Conservation (phyloP, 2,113 vertebrate species). For the Zosterops borbonicus region DNA sequence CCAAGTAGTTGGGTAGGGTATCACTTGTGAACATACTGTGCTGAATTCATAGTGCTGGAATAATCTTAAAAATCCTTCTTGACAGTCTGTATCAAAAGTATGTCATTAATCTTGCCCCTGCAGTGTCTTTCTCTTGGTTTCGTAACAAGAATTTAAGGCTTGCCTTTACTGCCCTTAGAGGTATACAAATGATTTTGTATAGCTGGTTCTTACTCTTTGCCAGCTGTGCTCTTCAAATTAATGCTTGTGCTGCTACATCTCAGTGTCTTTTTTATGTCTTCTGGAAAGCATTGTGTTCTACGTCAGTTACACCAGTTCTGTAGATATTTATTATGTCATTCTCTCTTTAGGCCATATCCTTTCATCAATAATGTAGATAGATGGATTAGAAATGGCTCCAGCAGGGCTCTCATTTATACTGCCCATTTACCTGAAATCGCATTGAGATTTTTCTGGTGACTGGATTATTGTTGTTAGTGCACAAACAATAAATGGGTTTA, state of each 20-base stretch:
- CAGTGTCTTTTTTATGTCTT: neutral
- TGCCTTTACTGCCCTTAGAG: neutral
- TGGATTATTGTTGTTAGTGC: neutral
- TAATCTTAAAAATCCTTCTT: neutral
- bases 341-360: neutral
- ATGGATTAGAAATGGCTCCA: neutral
- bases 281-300: neutral
- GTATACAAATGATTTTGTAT: neutral
- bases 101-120: neutral
- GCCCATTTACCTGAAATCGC: neutral
- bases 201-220: neutral
- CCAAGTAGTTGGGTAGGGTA: neutral
- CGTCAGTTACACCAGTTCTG: neutral
- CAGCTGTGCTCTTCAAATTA: neutral
- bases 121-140: neutral
- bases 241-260: neutral
- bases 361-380: constrained; percentile 23
- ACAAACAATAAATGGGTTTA: neutral
- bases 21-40: neutral
- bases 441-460: neutral
- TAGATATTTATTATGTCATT: neutral
- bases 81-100: neutral
- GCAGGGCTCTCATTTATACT: neutral
- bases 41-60: neutral
- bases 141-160: neutral